Evolutionary conservation across 2,797 vertebrate genomes (phyloP), one percentile per base, ranked within the genome.

Genomic region (Microcaecilia unicolor): DNA sequence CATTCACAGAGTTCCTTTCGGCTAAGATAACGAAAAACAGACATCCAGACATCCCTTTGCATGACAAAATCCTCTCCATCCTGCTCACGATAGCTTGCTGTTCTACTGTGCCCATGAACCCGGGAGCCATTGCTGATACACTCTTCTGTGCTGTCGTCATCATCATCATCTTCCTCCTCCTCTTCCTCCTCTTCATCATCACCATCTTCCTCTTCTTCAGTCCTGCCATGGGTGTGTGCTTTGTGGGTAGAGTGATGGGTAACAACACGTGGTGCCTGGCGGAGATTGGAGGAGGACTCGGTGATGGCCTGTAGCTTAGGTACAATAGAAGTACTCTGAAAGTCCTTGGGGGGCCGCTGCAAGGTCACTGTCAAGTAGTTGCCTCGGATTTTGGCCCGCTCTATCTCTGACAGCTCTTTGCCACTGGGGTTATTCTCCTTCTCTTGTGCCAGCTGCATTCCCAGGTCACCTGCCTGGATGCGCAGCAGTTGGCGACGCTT

Each of bases 21-120:
- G 44, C 82, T 91, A 64, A 99, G 83, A 71, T 98, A 97, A 58
- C 88, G 90, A 80, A 99, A 98, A 66, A 99, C 93, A 2, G 93
- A 94, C 57, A 97, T 90, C 95, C 94, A 99, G 48, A 99, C 91
- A 64, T 97, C 93, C 39, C 91, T 90, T 66, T 97, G 93, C 48
- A 93, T 92, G 76, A n/a, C 90, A 83, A 63, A 83, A 74, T 46
- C 73, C 55, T 81, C 84, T 5, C 72, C 62, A n/a, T 75, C 87
- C 55, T 84, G 84, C 2, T 54, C 76, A 51, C 85, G 83, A 24
- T 76, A 68, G 19, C 83, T 87, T 20, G 67, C 89, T 56, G 3
- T 88, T 89, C 53, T 91, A 87, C 68, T n/a, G n/a, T n/a, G n/a
- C n/a, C n/a, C n/a, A n/a, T n/a, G n/a, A n/a, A n/a, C 58, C 20